Percentiles rank a stretch among this genome's conserved stretches.
These are phyloP conservation scores for Poecilia latipinna DNA, from an alignment of 2,113 vertebrate species.

Conservation along the genomic window DNA sequence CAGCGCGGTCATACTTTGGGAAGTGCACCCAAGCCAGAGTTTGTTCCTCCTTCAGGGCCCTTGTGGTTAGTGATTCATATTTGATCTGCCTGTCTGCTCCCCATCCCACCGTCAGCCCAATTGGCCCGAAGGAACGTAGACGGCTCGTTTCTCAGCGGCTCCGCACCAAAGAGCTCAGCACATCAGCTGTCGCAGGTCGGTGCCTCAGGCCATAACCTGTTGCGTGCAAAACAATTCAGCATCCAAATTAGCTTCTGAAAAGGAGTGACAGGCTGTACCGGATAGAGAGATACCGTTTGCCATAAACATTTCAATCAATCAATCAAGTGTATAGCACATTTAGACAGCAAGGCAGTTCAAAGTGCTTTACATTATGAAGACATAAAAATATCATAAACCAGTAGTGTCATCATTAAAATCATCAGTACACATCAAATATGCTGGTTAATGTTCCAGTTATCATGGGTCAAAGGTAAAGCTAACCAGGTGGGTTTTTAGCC, in stretches of 20 bases:
- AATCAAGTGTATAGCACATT: too few species aligned
- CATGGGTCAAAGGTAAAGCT: too few species aligned
- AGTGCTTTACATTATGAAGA: too few species aligned
- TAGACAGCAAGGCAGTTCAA: too few species aligned
- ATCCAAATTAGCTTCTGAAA: conserved; percentile 79
- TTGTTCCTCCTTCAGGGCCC: conserved; percentile 45
- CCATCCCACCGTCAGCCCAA: conserved; percentile 25
- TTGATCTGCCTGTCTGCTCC: conserved; percentile 35
- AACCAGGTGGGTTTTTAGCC: too few species aligned
- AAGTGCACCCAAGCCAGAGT: conserved; percentile 12
- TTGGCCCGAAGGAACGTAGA: conserved; percentile 57
- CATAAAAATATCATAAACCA: too few species aligned
- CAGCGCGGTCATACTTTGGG: not conserved
- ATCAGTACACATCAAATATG: too few species aligned
- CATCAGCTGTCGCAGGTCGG: conserved; percentile 54
- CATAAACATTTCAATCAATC: not conserved
- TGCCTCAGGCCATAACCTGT: conserved; percentile 69
- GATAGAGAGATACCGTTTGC: conserved; percentile 46
- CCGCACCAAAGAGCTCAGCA: conserved; percentile 48
- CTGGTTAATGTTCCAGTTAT: too few species aligned
- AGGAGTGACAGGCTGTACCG: conserved; percentile 69
- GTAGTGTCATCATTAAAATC: too few species aligned
- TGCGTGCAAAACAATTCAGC: conserved; percentile 68
- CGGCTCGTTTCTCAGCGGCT: conserved; percentile 35
- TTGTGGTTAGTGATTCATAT: conserved; percentile 43